Evolutionary conservation across 1,140 invertebrate genomes (phyloP).

Genomic region (Aphaenogaster ashmeadi): DNA sequence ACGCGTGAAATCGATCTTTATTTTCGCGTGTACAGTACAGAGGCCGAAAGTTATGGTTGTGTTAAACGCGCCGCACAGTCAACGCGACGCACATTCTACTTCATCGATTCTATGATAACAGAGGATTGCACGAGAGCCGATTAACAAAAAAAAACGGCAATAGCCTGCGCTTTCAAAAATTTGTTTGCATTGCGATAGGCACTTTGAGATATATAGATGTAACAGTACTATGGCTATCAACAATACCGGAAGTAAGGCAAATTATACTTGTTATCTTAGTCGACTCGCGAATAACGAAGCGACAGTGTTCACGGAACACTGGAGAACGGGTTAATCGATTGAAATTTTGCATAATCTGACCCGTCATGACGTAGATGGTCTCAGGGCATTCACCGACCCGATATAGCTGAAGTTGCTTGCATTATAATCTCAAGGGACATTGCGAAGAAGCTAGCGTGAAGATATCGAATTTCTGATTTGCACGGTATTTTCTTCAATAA

Average conservation of each 20-base stretch:
- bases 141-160: neutral
- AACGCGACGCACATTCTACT: slow-evolving; percentile 3
- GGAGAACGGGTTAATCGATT: slow-evolving; percentile 53
- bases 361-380: slow-evolving; percentile 58
- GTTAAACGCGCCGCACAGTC: neutral
- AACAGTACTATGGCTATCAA: neutral
- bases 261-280: slow-evolving; percentile 44
- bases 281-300: slow-evolving; percentile 32
- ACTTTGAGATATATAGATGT: neutral
- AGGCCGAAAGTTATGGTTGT: slow-evolving; percentile 36
- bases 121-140: neutral
- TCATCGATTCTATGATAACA: slow-evolving; percentile 11
- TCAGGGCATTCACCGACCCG: slow-evolving; percentile 56
- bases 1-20: slow-evolving; percentile 51
- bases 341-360: slow-evolving; percentile 65
- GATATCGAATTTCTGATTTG: slow-evolving; percentile 43
- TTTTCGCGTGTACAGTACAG: slow-evolving; percentile 17
- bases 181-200: neutral
- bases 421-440: slow-evolving; percentile 48
- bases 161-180: slow-evolving; percentile 8
- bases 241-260: slow-evolving; percentile 20
- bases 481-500: neutral
- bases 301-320: slow-evolving; percentile 43
- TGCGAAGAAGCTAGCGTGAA: slow-evolving; percentile 24
- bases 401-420: slow-evolving; percentile 38